A percentile compares a stretch with the other conserved stretches of the same genome.
Evolutionary conservation across 1,140 invertebrate species (phyloP).

Genomic region (Nasonia longicornis): DNA sequence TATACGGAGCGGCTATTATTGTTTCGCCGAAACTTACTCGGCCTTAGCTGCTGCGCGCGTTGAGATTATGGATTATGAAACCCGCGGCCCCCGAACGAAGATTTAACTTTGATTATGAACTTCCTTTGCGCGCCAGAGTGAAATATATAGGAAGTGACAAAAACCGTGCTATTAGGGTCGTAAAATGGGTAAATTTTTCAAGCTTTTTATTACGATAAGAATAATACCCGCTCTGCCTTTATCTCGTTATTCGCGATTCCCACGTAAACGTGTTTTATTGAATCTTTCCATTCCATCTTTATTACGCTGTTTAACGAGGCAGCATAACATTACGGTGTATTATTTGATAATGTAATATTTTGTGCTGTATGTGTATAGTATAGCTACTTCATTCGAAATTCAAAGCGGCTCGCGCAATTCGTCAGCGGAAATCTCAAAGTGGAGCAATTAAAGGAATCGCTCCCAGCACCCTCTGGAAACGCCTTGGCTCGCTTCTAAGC

Average conservation of each 20-base stretch:
- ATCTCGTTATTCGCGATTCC: background rate
- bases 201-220: no score
- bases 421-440: background rate
- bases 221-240: background rate
- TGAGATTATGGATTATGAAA: background rate
- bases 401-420: background rate
- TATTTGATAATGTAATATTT: background rate
- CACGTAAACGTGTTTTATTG: background rate
- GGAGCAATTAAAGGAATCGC: background rate
- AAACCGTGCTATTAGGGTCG: no score
- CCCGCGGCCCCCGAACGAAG: background rate
- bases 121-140: background rate
- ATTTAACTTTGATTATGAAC: constrained; percentile 8
- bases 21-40: background rate
- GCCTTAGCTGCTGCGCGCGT: background rate
- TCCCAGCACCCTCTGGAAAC: background rate
- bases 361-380: background rate
- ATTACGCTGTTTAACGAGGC: background rate
- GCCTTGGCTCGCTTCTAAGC: background rate
- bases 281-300: background rate
- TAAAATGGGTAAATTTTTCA: no score
- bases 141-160: no score
- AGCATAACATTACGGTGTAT: background rate
- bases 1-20: background rate
- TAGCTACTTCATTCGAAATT: background rate